Evolutionary conservation across 1,140 invertebrate species (phyloP).

Genomic region (Macrotrachela quadricornifera): DNA sequence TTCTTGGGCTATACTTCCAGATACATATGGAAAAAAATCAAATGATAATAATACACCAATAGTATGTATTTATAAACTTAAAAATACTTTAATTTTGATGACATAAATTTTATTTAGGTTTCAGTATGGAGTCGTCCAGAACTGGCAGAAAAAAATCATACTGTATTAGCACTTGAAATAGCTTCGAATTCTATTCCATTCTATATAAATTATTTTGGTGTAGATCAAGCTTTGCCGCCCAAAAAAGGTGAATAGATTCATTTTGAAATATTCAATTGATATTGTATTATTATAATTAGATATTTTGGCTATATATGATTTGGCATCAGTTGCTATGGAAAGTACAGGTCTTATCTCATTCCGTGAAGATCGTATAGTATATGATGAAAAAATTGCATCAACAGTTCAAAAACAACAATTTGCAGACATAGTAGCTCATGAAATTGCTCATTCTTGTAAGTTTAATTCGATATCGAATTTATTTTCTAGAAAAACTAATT

Average conservation of each 20-base stretch:
- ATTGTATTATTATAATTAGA: no score
- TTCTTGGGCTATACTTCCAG: neutral
- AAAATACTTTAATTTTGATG: no score
- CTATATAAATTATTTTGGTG: neutral
- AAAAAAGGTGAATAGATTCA: neutral
- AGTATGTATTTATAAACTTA: no score
- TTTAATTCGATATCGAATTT: neutral
- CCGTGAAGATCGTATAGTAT: slow-evolving; percentile 1
- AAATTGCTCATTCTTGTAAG: slow-evolving; percentile 12
- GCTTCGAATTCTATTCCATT: neutral
- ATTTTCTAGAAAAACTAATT: neutral
- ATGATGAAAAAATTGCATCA: neutral
- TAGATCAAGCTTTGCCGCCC: neutral
- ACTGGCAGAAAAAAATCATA: no score
- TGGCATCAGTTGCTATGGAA: slow-evolving; percentile 28
- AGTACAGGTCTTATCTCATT: slow-evolving; percentile 6
- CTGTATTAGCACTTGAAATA: slow-evolving; percentile 1
- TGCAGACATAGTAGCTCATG: slow-evolving; percentile 28
- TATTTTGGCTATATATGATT: neutral
- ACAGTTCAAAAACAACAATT: slow-evolving; percentile 17
- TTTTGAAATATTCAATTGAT: slow-evolving; percentile 2
- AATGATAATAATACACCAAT: no score
- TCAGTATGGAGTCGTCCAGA: neutral
- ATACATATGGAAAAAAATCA: neutral
- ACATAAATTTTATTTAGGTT: neutral